phyloP scores from a whole-genome alignment of 1,140 invertebrate genomes.

The Hypsibius dujardini region DNA sequence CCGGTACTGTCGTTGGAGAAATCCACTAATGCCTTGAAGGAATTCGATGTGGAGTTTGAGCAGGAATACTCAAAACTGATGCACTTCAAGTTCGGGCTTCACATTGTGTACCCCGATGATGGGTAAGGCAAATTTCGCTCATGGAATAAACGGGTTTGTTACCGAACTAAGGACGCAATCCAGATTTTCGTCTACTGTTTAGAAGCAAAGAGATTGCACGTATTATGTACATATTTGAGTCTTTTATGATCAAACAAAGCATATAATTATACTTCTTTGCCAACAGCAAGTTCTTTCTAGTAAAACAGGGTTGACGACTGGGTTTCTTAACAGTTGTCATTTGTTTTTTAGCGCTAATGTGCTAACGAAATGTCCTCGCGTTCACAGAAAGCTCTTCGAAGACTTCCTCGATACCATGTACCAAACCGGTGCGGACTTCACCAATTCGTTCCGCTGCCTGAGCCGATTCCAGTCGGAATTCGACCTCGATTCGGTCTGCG shows the following conservation, averaged over 20 bases:
- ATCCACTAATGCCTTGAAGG: neutral
- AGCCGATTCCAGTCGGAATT: constrained; percentile 32
- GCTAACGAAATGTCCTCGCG: too few species aligned
- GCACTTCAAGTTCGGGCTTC: neutral
- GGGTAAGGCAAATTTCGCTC: constrained; percentile 21
- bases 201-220: too few species aligned
- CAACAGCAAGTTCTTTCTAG: too few species aligned
- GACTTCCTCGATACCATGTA: constrained; percentile 43
- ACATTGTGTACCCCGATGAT: constrained; percentile 18
- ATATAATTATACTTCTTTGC: too few species aligned
- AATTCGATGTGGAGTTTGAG: neutral
- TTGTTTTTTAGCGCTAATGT: constrained; percentile 24
- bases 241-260: too few species aligned
- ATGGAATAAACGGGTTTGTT: too few species aligned
- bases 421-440: constrained; percentile 44
- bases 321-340: constrained; percentile 23
- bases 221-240: too few species aligned
- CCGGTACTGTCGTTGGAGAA: constrained; percentile 22
- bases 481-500: constrained; percentile 27
- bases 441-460: constrained; percentile 42
- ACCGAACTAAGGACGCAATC: too few species aligned
- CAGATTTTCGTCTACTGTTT: too few species aligned
- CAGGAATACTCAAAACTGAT: neutral
- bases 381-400: constrained; percentile 34
- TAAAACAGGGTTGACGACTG: too few species aligned